Conservation (phyloP, 1,140 invertebrate genomes). For the Lutraria rhynchaena region DNA sequence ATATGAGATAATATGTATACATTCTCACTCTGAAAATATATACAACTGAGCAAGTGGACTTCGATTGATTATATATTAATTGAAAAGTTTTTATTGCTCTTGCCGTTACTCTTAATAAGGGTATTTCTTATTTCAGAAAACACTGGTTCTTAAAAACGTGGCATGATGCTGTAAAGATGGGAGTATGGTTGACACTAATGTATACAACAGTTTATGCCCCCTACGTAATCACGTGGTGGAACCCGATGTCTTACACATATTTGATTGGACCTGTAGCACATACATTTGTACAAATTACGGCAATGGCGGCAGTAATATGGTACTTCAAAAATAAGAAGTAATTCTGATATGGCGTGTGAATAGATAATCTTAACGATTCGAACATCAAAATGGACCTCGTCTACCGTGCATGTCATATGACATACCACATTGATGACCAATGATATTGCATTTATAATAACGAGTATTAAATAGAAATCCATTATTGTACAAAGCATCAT, state of each 20-base stretch:
- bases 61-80: no score
- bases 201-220: slow-evolving; percentile 35
- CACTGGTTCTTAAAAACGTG: not conserved
- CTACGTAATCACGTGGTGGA: slow-evolving; percentile 43
- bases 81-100: no score
- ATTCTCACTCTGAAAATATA: no score
- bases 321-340: slow-evolving; percentile 51
- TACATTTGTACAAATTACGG: slow-evolving; percentile 27
- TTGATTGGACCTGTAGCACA: slow-evolving; percentile 37
- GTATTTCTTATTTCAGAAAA: slow-evolving; percentile 35
- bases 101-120: not conserved
- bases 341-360: not conserved
- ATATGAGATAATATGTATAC: no score
- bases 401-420: no score
- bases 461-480: no score
- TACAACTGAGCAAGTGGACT: no score
- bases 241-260: slow-evolving; percentile 42
- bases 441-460: no score
- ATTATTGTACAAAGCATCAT: no score
- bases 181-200: slow-evolving; percentile 20
- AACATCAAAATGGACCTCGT: no score
- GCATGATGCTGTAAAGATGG: slow-evolving; percentile 30
- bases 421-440: no score
- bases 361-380: no score
- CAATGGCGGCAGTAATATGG: slow-evolving; percentile 36